phyloP scores from a whole-genome alignment of 1,140 invertebrate species.

The Prorops nasuta region DNA sequence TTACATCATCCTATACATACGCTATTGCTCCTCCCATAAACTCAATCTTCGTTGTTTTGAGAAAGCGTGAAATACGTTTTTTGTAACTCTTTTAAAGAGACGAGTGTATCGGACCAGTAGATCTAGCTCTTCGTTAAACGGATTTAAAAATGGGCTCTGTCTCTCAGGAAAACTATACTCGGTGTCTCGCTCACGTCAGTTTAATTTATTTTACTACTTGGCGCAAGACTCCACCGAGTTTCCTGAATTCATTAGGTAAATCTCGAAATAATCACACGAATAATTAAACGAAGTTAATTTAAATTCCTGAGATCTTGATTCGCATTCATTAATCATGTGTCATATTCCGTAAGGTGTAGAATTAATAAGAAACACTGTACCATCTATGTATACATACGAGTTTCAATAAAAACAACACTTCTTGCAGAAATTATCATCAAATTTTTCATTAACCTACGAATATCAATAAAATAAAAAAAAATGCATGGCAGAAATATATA shows the following conservation, averaged over 20 bases:
- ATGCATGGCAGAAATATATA: no score
- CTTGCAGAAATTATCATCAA: conserved; percentile 18
- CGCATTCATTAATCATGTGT: conserved; percentile 5
- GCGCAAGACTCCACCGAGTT: no score
- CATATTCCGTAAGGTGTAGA: conserved; percentile 5
- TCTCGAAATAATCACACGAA: conserved; percentile 2
- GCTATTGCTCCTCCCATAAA: no score
- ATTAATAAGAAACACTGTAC: conserved; percentile 16
- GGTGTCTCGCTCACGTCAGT: not conserved
- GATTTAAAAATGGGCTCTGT: not conserved
- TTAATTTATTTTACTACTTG: conserved; percentile 10
- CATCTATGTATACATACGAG: conserved; percentile 21
- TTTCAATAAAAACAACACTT: conserved; percentile 23
- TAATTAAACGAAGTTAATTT: conserved; percentile 12
- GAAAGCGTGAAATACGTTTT: no score
- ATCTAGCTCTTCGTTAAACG: no score
- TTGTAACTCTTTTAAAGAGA: no score
- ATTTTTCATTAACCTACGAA: no score
- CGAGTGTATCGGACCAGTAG: no score
- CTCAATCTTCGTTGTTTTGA: no score
- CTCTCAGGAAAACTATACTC: not conserved
- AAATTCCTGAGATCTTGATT: conserved; percentile 3
- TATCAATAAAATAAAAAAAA: no score
- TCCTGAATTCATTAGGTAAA: conserved; percentile 10
- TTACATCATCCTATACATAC: no score